These are phyloP conservation scores for Cyprichromis sp. DNA, from an alignment of 2,113 vertebrate genomes.

Conservation along the genomic window DNA sequence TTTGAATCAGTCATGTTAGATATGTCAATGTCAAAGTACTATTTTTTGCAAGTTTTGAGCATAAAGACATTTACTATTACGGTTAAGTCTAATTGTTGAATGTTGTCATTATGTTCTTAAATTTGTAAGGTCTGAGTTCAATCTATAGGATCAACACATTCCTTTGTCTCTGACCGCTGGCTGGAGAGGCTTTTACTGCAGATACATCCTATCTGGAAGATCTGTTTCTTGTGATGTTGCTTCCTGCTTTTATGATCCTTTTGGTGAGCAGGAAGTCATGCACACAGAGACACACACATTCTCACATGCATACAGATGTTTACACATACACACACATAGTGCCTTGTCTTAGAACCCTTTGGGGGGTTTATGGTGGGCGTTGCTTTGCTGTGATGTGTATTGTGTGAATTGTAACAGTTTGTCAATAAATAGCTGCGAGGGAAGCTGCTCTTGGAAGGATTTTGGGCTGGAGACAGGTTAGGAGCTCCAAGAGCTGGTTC, in stretches of 20 bases:
- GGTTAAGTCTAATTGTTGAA: not conserved
- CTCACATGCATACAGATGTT: not conserved
- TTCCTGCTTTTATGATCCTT: not conserved
- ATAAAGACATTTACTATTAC: not conserved
- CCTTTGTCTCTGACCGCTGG: not conserved
- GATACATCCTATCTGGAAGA: not conserved
- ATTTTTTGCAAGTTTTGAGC: not conserved
- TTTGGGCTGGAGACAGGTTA: not conserved
- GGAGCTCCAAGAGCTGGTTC: not conserved
- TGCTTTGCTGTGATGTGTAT: not conserved
- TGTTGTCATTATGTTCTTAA: not conserved
- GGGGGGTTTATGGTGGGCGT: not conserved
- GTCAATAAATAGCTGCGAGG: not conserved
- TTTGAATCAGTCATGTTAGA: not conserved
- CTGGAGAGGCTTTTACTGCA: not conserved
- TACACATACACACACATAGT: not conserved
- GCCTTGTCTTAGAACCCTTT: not conserved
- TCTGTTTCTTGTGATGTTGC: not conserved
- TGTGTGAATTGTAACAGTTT: not conserved
- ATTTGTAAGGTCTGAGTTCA: not conserved
- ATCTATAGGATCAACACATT: not conserved
- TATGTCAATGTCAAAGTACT: not conserved
- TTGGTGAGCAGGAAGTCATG: not conserved
- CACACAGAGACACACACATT: fast-evolving
- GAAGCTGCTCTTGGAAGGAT: not conserved